Evolutionary conservation across 1,140 invertebrate genomes (phyloP).

Genomic region (Sipha flava): DNA sequence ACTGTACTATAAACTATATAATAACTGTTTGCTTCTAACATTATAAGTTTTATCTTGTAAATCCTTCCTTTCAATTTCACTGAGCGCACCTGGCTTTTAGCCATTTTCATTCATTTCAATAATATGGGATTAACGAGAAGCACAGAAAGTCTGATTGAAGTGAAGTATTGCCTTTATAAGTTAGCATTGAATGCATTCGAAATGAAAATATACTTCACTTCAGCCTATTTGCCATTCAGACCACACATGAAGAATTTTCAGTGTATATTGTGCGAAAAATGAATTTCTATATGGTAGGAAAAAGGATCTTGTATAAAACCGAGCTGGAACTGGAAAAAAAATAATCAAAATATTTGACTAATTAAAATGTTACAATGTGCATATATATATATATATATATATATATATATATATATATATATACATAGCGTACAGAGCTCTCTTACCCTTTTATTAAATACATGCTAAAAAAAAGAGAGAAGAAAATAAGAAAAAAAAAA

Average conservation of each 20-base stretch:
- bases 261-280: background rate
- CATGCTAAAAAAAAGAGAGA: no score
- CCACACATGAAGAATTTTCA: conserved; percentile 6
- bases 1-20: background rate
- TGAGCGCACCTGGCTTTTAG: background rate
- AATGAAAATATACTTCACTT: conserved; percentile 10
- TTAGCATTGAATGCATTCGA: background rate
- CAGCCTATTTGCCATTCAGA: background rate
- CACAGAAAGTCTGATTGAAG: background rate
- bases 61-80: background rate
- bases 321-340: no score
- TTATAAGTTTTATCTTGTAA: conserved; percentile 1
- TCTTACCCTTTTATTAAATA: no score
- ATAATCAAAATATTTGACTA: background rate
- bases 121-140: conserved; percentile 20
- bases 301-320: background rate
- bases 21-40: background rate
- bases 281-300: background rate
- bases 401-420: no score
- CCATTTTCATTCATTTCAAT: conserved; percentile 8
- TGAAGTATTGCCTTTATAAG: conserved; percentile 1
- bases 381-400: background rate
- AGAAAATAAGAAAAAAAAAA: no score
- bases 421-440: no score
- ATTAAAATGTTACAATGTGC: background rate